phyloP scores from a whole-genome alignment of 2,888 invertebrate genomes.

The Lithophane ornitopus region DNA sequence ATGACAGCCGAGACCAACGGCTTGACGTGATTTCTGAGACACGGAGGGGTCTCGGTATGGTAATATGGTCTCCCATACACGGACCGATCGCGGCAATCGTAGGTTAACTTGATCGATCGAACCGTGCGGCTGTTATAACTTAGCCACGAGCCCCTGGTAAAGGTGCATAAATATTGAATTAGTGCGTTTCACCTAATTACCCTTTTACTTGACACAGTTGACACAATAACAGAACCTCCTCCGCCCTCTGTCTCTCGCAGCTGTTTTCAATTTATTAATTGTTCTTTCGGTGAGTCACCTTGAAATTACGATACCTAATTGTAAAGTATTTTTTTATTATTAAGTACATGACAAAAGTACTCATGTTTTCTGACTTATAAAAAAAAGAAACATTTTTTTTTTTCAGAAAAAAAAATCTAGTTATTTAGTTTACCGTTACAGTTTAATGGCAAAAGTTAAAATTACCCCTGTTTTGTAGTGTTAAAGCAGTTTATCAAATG shows the following conservation, averaged over 20 bases:
- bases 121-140: no score
- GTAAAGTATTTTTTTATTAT: neutral
- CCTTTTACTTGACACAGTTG: neutral
- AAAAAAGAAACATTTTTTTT: neutral
- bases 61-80: no score
- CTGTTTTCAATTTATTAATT: neutral
- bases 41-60: no score
- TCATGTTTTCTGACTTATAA: neutral
- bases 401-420: neutral
- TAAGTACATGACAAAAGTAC: neutral
- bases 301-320: neutral
- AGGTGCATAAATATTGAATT: neutral
- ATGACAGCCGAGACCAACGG: no score
- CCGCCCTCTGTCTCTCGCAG: neutral
- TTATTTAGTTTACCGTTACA: neutral
- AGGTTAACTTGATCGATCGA: no score
- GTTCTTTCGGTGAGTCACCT: neutral
- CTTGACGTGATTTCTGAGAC: no score
- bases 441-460: constrained; percentile 20
- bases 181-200: neutral
- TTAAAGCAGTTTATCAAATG: constrained; percentile 39
- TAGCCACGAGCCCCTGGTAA: neutral
- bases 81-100: no score
- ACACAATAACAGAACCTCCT: neutral
- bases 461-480: constrained; percentile 23